phyloP scores from a whole-genome alignment of 2,113 vertebrate genomes.

The Calidris pygmaea region DNA sequence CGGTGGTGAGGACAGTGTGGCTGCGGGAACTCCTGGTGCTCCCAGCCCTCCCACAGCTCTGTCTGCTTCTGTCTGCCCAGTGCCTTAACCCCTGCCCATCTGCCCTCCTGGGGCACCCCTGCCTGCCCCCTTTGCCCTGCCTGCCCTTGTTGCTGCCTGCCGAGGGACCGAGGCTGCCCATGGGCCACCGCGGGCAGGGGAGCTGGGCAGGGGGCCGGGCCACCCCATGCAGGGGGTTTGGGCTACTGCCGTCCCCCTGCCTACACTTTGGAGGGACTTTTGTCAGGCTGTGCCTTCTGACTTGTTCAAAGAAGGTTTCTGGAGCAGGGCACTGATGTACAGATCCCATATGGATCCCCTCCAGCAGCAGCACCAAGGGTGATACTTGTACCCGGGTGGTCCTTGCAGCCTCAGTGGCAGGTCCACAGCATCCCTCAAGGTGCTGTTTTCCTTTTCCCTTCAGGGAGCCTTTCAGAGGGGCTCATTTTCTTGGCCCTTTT shows the following conservation, averaged over 20 bases:
- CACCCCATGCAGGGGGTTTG: accelerated
- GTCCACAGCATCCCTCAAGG: neutral
- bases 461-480: neutral
- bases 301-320: neutral
- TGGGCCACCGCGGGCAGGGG: neutral
- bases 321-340: neutral
- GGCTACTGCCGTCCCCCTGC: neutral
- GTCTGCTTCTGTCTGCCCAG: neutral
- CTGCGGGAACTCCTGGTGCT: neutral
- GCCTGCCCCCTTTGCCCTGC: neutral
- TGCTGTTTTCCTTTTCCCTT: no score
- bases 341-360: neutral
- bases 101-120: neutral
- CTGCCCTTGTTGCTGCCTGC: no score
- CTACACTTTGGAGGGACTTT: neutral
- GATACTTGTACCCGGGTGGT: no score
- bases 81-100: neutral
- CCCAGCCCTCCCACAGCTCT: neutral
- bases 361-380: neutral
- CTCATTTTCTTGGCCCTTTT: neutral
- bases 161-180: neutral
- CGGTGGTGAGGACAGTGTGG: accelerated
- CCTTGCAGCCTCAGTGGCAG: neutral
- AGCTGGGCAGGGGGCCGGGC: neutral
- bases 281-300: neutral